A percentile compares a stretch with the other conserved stretches of the same genome.
These are phyloP conservation scores for Dendroctonus ponderosae DNA, from an alignment of 1,140 invertebrate genomes.

Conservation along the genomic window DNA sequence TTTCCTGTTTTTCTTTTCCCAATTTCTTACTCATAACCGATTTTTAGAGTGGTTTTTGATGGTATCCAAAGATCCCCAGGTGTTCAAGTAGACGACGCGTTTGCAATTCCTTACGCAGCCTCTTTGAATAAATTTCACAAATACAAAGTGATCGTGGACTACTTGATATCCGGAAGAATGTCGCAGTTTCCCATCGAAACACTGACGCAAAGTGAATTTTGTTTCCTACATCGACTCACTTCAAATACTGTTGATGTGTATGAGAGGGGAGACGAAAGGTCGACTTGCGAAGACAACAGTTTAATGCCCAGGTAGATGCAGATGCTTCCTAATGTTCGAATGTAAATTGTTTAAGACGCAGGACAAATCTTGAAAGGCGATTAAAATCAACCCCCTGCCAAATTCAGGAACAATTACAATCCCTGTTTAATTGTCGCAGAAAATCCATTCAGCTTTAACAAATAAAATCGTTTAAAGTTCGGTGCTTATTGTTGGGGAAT, in stretches of 20 bases:
- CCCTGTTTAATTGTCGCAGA: slow-evolving; percentile 4
- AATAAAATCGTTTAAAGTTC: too few relatives aligned
- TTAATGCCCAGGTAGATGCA: slow-evolving; percentile 29
- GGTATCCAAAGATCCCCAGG: slow-evolving; percentile 57
- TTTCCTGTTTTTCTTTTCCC: not conserved
- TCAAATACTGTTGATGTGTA: slow-evolving; percentile 58
- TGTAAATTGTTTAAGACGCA: too few relatives aligned
- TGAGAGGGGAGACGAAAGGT: slow-evolving; percentile 55
- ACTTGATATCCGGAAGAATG: slow-evolving; percentile 57
- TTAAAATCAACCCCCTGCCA: slow-evolving; percentile 3
- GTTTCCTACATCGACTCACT: slow-evolving; percentile 60
- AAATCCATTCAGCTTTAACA: not conserved
- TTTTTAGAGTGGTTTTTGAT: slow-evolving; percentile 61
- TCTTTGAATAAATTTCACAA: slow-evolving; percentile 60
- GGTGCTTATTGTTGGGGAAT: too few relatives aligned
- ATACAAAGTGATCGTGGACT: slow-evolving; percentile 59
- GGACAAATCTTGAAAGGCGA: not conserved
- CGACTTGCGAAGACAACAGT: slow-evolving; percentile 48
- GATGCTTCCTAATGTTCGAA: too few relatives aligned
- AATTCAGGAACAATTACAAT: not conserved
- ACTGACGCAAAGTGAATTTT: slow-evolving; percentile 55
- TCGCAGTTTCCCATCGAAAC: slow-evolving; percentile 50
- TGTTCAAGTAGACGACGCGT: slow-evolving; percentile 49
- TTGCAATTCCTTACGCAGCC: slow-evolving; percentile 58
- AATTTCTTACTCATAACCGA: slow-evolving; percentile 12